A percentile compares a stretch with the other conserved stretches of the same genome.
Conservation (phyloP, 2,797 vertebrate species). For the Ptychadena robeensis region DNA sequence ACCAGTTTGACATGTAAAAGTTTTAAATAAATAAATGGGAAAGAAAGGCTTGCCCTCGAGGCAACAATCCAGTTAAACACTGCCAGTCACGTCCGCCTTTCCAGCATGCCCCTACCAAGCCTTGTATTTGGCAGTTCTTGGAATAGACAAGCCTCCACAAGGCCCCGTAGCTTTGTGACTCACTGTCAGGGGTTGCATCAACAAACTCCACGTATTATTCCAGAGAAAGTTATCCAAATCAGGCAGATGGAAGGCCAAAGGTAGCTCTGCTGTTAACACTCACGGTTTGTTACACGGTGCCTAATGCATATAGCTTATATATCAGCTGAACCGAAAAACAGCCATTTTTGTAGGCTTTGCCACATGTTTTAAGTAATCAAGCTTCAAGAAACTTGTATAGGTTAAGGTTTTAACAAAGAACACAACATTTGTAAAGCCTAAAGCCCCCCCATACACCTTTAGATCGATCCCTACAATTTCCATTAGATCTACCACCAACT, state of each 20-base stretch:
- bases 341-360: background rate
- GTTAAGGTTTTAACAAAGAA: background rate
- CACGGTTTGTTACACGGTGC: background rate
- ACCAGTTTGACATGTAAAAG: slow-evolving; percentile 3
- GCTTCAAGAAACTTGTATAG: background rate
- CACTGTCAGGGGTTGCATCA: background rate
- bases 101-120: slow-evolving; percentile 32
- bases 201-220: background rate
- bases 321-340: background rate
- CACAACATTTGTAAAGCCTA: too few species aligned
- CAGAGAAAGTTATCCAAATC: background rate
- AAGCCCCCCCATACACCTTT: too few species aligned
- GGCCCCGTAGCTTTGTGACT: background rate
- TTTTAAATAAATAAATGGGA: background rate
- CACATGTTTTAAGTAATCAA: too few species aligned
- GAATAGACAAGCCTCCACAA: slow-evolving; percentile 28
- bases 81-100: slow-evolving; percentile 41
- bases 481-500: too few species aligned
- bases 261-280: background rate
- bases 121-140: slow-evolving; percentile 14
- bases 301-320: background rate
- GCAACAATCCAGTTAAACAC: background rate
- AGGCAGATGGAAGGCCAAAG: background rate
- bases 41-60: background rate
- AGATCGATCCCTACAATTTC: too few species aligned